These are phyloP conservation scores for Nudaria mundana DNA, from an alignment of 2,888 invertebrate genomes.

Conservation along the genomic window DNA sequence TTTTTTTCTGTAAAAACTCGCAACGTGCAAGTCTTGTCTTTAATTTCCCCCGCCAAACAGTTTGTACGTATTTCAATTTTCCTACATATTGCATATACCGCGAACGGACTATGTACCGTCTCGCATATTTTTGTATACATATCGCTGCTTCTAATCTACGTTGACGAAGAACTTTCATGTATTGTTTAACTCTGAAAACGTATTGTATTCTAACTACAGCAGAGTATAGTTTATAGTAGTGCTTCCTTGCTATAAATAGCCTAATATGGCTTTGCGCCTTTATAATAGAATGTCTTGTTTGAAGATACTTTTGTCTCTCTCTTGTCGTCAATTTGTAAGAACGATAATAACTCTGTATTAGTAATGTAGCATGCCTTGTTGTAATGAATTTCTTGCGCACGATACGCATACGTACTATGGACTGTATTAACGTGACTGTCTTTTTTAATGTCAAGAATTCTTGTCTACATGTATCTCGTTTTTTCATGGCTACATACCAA, in stretches of 20 bases:
- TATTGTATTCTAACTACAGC: conserved; percentile 59
- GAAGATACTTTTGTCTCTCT: conserved; percentile 40
- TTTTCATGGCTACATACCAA: conserved; percentile 53
- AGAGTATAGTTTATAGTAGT: conserved; percentile 43
- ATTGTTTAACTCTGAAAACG: conserved; percentile 54
- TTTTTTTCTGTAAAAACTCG: conserved; percentile 54
- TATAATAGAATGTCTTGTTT: conserved; percentile 35
- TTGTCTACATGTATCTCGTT: conserved; percentile 43
- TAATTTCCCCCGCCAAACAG: conserved; percentile 63
- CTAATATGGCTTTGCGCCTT: conserved; percentile 46
- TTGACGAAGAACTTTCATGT: conserved; percentile 50
- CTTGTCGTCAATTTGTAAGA: conserved; percentile 41
- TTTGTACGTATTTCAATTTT: conserved; percentile 56
- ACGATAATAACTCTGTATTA: conserved; percentile 65
- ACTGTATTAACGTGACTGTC: conserved; percentile 54
- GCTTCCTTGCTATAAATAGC: conserved; percentile 45
- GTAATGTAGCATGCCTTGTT: conserved; percentile 40
- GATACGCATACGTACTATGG: conserved; percentile 54
- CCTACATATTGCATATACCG: conserved; percentile 45
- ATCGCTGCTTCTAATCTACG: conserved; percentile 46
- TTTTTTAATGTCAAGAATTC: conserved; percentile 45
- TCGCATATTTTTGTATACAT: conserved; percentile 58
- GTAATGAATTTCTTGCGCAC: conserved; percentile 40
- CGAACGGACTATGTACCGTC: conserved; percentile 50
- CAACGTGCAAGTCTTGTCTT: conserved; percentile 57